Evolutionary conservation across 2,888 invertebrate genomes (phyloP).

Genomic region (Achlya flavicornis): DNA sequence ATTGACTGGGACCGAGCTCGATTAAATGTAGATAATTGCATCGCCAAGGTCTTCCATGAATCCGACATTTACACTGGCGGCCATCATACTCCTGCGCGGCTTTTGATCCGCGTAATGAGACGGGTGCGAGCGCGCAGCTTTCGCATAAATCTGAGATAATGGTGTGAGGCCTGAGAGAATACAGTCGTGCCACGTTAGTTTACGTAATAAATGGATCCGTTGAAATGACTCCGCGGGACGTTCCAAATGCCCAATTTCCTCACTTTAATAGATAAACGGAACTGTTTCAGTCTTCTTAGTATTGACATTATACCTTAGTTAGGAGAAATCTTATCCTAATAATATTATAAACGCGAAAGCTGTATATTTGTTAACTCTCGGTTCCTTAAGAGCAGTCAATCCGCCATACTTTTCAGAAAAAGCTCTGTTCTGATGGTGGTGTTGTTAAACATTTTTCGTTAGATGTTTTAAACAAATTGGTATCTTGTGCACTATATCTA

Average conservation of each 20-base stretch:
- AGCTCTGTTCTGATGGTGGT: too few relatives aligned
- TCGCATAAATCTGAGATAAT: slow-evolving; percentile 76
- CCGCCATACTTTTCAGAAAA: too few relatives aligned
- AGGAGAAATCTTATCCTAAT: slow-evolving; percentile 18
- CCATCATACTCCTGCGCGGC: slow-evolving; percentile 55
- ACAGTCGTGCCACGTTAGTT: slow-evolving; percentile 72
- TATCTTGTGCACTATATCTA: too few relatives aligned
- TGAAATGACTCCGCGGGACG: slow-evolving; percentile 56
- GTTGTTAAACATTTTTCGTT: too few relatives aligned
- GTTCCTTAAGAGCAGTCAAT: too few relatives aligned
- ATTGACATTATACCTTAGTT: slow-evolving; percentile 25
- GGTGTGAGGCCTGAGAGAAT: slow-evolving; percentile 75
- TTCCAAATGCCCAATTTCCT: slow-evolving; percentile 60
- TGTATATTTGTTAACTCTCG: too few relatives aligned
- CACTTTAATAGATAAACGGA: slow-evolving; percentile 41
- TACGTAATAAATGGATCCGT: slow-evolving; percentile 73
- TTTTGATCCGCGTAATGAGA: slow-evolving; percentile 76
- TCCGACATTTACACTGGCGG: slow-evolving; percentile 71
- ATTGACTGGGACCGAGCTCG: slow-evolving; percentile 61
- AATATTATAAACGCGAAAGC: too few relatives aligned
- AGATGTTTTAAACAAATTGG: too few relatives aligned
- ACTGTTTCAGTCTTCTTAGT: slow-evolving; percentile 39
- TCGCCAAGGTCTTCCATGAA: slow-evolving; percentile 69
- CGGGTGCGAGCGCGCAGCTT: slow-evolving; percentile 65
- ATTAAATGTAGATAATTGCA: slow-evolving; percentile 73